Base-by-base conservation (phyloP, 2,113 vertebrate species). In the Microcebus lehilahytsara region DNA sequence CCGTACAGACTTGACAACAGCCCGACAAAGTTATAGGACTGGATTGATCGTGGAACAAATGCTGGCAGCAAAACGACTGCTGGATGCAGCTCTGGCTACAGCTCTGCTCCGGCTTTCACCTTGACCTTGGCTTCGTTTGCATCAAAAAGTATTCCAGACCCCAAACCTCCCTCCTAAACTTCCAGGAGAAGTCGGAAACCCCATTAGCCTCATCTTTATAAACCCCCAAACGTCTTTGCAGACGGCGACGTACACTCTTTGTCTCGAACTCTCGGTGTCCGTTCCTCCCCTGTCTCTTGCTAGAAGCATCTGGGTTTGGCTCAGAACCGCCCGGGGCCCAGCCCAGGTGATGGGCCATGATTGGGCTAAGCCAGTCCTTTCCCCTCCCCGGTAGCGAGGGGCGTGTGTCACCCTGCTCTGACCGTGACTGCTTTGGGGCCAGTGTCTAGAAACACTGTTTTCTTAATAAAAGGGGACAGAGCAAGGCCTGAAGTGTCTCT, bases 281-380 rank as follows among this genome's bases (percentile, higher is more conserved):
- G 5, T 0, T 9, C 16, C 32, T 74, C 9, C 40, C 79, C 40
- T 32, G 75, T 2, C 72, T 77, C 89, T 62, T 32, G 19, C 49
- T 64, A 17, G 42, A 40, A 97, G 69, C 79, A 77, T n/a, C 58
- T 13, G 6, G 32, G 32, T 66, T 37, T 0, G 37, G 53, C 30
- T 7, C 46, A 51, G 22, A 89, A 75, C 11, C 67, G 66, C 49
- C 37, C 0, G 4, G 14, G 72, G 10, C 49, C 49, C 74, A 42
- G 37, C 19, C 69, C 9, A 7, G 9, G 25, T 3, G 27, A n/a
- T 0, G 5, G n/a, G 6, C 20, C 11, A 1, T 0, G 13, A 34
- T 2, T 13, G 83, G 20, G 49, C 64, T 10, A 32, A 56, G 34
- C 42, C 56, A 1, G 34, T 56, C 53, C 53, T 56, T 17, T 5